A percentile compares a stretch with the other conserved stretches of the same genome.
phyloP scores from a whole-genome alignment of 2,888 invertebrate species.

The Sminthurides aquaticus region DNA sequence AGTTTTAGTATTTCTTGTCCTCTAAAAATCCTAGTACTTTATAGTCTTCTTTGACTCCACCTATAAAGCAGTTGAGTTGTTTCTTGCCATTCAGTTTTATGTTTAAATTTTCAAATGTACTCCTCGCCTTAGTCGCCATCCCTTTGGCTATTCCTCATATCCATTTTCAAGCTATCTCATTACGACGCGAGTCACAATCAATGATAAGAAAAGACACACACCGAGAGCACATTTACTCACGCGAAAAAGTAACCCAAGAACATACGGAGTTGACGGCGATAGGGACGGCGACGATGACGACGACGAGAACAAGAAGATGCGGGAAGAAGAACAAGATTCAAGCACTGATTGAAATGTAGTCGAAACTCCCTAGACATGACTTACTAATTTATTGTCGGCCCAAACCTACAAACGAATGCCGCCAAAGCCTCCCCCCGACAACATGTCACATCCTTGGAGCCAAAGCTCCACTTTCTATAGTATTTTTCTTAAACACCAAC shows the following conservation, averaged over 20 bases:
- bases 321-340: too few relatives aligned
- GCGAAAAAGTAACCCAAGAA: conserved; percentile 3
- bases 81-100: too few relatives aligned
- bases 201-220: neutral
- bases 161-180: neutral
- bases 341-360: conserved; percentile 41
- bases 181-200: neutral
- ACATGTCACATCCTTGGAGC: conserved; percentile 24
- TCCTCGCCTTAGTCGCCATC: too few relatives aligned
- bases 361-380: conserved; percentile 34
- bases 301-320: too few relatives aligned
- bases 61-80: too few relatives aligned
- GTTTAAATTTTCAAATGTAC: too few relatives aligned
- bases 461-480: conserved; percentile 19
- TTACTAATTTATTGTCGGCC: conserved; percentile 39
- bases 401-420: conserved; percentile 33
- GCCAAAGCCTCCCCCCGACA: conserved; percentile 29
- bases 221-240: neutral
- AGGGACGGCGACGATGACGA: conserved; percentile 6
- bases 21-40: too few relatives aligned
- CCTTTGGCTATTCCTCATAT: conserved; percentile 13
- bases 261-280: neutral
- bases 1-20: too few relatives aligned
- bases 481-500: conserved; percentile 23
- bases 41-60: too few relatives aligned